Evolutionary conservation across 2,888 invertebrate genomes (phyloP), one percentile per base, ranked within the genome.

Genomic region (Eristalinus sepulchralis): DNA sequence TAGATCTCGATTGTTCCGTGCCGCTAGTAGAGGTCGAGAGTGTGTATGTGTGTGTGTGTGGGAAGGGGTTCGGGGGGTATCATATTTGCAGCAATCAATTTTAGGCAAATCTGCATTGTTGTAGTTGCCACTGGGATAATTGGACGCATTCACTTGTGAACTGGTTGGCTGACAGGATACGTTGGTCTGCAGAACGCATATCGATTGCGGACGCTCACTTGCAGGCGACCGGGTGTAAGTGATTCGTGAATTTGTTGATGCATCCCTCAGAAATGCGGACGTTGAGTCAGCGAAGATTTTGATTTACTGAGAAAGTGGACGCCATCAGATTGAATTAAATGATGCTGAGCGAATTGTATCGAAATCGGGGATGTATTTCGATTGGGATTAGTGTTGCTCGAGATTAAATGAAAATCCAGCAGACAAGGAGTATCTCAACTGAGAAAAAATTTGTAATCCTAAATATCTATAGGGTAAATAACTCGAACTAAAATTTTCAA

Each of bases 81-180:
- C 63, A 24, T 62, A 78, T 70, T 70, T 55, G 57, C 55, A 55
- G 78, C 36, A 39, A 63, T 63, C 55, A 63, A 39, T 70, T 78
- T 78, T 70, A 13, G 66, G 24, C 59, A 67, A 67, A 67, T 67
- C 36, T 55, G 11, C 31, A 53, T 22, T 67, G 27, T 33, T 17
- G 24, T 57, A 17, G 27, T 17, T 59, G 59, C 36, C 27, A 27
- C 34, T 10, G 20, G 20, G 22, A 57, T 57, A 57, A 57, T 57
- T 57, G 22, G 47, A 47, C 8, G 47, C 47, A 47, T 22, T 53
- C 47, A 11, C 5, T 34, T 47, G 47, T 17, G 22, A 13, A 4
- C 20, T 53, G 20, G 22, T 63, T 47, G 22, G 9, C 27, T 13
- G n/a, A 10, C 31, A 47, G 36, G 60, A 47, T 53, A 22, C 57